Conservation (phyloP, 2,797 vertebrate species). For the Spea hammondii region DNA sequence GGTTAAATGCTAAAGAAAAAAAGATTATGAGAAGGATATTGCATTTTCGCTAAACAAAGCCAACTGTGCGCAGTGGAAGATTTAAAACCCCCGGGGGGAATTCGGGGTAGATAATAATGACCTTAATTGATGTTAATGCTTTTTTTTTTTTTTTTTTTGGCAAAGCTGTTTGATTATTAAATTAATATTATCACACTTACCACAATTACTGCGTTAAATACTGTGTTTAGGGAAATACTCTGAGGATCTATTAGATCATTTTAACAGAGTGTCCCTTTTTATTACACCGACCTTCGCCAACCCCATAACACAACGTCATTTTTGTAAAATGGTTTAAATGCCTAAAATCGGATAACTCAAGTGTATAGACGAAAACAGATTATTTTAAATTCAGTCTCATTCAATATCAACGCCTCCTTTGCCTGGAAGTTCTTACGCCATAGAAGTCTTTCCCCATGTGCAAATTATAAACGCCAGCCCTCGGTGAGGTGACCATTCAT, state of each 20-base stretch:
- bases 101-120: constrained; percentile 73
- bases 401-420: too few species aligned
- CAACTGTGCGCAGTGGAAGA: constrained; percentile 63
- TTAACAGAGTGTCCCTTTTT: neutral
- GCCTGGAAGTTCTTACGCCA: neutral
- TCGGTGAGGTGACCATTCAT: neutral
- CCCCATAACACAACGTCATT: too few species aligned
- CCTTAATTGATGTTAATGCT: constrained; percentile 94
- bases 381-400: too few species aligned
- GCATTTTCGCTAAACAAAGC: constrained; percentile 62
- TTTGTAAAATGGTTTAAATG: too few species aligned
- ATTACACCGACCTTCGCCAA: too few species aligned
- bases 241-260: constrained; percentile 58
- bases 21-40: constrained; percentile 59
- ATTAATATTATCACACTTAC: constrained; percentile 87
- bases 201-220: constrained; percentile 85
- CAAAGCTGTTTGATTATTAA: constrained; percentile 87
- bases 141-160: constrained; percentile 70
- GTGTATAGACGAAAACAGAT: too few species aligned
- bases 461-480: neutral
- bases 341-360: too few species aligned
- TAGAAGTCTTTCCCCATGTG: neutral
- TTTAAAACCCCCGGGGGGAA: constrained; percentile 64
- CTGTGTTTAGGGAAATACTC: constrained; percentile 59
- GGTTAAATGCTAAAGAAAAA: constrained; percentile 48